Percentiles rank a stretch among this genome's conserved stretches.
Evolutionary conservation across 2,888 invertebrate genomes (phyloP).

Genomic region (Callosobruchus maculatus): DNA sequence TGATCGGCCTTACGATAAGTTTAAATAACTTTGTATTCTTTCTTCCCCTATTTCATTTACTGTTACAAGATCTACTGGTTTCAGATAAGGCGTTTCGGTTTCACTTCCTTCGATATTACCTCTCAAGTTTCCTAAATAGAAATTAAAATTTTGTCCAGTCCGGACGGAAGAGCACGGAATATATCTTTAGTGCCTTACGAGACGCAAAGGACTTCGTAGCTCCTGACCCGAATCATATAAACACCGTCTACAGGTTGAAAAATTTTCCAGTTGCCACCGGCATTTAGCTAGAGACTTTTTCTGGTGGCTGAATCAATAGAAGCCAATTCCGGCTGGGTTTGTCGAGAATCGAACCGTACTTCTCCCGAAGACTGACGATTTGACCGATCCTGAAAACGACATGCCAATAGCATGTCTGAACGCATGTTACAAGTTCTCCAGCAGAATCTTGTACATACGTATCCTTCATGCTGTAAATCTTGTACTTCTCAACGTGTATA

Average conservation of each 20-base stretch:
- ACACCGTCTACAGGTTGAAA: background rate
- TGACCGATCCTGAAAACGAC: constrained; percentile 6
- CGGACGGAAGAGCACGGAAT: too few species aligned
- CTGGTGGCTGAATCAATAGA: background rate
- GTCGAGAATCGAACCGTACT: too few species aligned
- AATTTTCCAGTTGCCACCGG: background rate
- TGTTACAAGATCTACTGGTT: too few species aligned
- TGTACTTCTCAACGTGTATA: constrained; percentile 1
- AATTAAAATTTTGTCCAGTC: too few species aligned
- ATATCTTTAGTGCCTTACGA: too few species aligned
- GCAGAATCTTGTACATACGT: constrained; percentile 2
- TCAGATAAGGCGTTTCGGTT: too few species aligned
- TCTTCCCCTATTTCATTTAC: too few species aligned
- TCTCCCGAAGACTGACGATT: too few species aligned
- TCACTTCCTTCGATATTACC: too few species aligned
- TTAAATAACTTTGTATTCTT: too few species aligned
- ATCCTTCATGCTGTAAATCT: background rate
- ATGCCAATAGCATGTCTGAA: constrained; percentile 7
- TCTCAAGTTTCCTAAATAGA: too few species aligned
- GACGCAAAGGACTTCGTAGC: background rate
- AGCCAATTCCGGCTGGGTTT: background rate
- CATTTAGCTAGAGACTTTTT: background rate
- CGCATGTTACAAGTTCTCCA: constrained; percentile 5
- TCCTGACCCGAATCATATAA: background rate
- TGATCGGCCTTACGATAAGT: too few species aligned